Evolutionary conservation across 2,888 invertebrate species (phyloP).

Genomic region (Chrysopilus asiliformis): DNA sequence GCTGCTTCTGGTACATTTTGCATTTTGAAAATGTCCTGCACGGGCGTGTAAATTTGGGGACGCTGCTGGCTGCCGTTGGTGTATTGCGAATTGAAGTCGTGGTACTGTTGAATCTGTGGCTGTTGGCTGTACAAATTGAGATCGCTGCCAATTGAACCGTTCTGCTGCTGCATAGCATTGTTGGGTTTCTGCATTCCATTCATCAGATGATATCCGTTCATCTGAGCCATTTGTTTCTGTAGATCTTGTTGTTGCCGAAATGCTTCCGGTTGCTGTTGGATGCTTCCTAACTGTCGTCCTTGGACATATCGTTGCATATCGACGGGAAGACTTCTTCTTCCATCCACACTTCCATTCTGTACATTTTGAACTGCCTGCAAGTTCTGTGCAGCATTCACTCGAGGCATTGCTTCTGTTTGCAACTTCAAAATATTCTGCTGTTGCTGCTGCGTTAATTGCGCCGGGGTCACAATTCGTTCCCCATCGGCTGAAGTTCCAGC

Average conservation of each 20-base stretch:
- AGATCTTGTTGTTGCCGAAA: background rate
- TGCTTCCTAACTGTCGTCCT: conserved; percentile 19
- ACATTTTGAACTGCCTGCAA: conserved; percentile 3
- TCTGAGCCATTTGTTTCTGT: background rate
- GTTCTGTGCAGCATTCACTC: conserved; percentile 13
- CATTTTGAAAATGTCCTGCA: conserved; percentile 27
- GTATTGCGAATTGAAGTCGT: conserved; percentile 13
- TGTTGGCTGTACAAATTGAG: background rate
- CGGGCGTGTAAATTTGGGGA: conserved; percentile 26
- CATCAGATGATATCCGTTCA: background rate
- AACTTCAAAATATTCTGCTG: conserved; percentile 38
- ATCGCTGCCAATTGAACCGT: background rate
- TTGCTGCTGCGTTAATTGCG: conserved; percentile 37
- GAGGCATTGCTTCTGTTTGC: conserved; percentile 32
- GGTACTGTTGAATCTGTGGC: conserved; percentile 25
- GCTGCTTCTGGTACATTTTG: conserved; percentile 23
- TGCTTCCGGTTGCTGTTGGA: conserved; percentile 1
- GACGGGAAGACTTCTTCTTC: conserved; percentile 3
- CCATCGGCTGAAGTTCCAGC: conserved; percentile 41
- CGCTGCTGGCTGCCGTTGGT: conserved; percentile 16
- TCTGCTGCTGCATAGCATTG: conserved; percentile 14
- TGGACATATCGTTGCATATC: conserved; percentile 33
- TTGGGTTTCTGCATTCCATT: background rate
- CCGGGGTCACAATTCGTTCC: conserved; percentile 29
- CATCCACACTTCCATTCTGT: too few species aligned